Conservation (phyloP, 1,140 invertebrate species). For the Papilio xuthus region DNA sequence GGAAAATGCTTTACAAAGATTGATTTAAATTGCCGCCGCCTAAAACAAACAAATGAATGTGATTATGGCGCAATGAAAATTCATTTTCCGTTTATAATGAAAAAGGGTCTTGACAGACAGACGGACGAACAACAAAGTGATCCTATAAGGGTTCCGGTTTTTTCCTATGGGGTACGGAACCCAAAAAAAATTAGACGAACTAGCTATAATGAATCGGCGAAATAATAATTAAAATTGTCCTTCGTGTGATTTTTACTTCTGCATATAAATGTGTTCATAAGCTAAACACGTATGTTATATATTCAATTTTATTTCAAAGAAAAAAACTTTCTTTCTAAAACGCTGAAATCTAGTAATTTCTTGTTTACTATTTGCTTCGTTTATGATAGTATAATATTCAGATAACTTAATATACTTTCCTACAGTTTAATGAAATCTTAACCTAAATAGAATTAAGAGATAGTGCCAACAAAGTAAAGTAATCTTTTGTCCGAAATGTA, state of each 20-base stretch:
- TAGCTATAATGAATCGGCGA: no score
- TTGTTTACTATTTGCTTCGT: background rate
- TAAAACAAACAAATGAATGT: background rate
- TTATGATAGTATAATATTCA: background rate
- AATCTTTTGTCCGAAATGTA: background rate
- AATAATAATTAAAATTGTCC: no score
- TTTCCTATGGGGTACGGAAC: no score
- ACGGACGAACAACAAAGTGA: no score
- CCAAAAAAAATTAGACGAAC: no score
- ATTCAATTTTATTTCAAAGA: no score
- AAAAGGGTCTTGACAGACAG: no score
- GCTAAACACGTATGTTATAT: no score
- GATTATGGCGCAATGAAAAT: background rate
- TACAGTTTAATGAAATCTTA: background rate
- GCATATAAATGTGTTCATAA: no score
- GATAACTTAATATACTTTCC: background rate
- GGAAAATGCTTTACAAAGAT: background rate
- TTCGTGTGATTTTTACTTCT: no score
- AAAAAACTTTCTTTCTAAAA: background rate
- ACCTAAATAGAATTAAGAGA: background rate
- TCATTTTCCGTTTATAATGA: no score
- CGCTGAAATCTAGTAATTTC: background rate
- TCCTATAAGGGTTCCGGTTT: no score
- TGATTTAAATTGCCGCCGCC: background rate
- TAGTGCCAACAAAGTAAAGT: background rate